Base-by-base conservation (phyloP, 2,888 invertebrate genomes). In the Drosophila mulleri region DNA sequence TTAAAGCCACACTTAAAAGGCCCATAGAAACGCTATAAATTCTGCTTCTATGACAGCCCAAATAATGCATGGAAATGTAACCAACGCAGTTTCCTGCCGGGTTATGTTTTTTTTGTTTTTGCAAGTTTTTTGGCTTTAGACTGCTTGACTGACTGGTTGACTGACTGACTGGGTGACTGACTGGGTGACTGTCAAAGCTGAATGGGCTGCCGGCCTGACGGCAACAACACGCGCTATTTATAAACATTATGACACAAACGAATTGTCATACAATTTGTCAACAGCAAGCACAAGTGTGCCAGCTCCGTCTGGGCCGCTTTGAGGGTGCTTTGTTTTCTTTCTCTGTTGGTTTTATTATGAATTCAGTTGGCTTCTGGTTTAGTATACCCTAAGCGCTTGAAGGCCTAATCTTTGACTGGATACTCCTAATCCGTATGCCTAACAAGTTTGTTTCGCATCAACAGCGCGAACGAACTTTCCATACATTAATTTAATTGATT, bases 181-280 rank as follows among this genome's bases (percentile, higher is more conserved):
- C 58, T 45, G 72, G 41, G 41, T 56, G 70, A 67, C 67, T 75
- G 75, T 79, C 75, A 72, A 62, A 61, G 57, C 62, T 50, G 50
- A 35, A 50, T 50, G 50, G 57, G 64, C 54, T 64, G 72, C 65
- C 63, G 72, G 75, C 60, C 68, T 80, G 79, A 78, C 78, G 75
- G 75, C 72, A 80, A 73, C 75, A 89, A 84, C 80, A 82, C 75
- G 70, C 81, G 82, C 84, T 87, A 87, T 89, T 90, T 90, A 86
- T 90, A 88, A 90, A 88, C 86, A 89, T 90, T 89, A 86, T 89
- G 82, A 89, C 85, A 85, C 89, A 88, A 88, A 89, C 89, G 88
- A 83, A 88, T 88, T 85, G 83, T 80, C 86, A 87, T 89, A 87
- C 82, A 83, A 90, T 89, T 90, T 90, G 89, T 89, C 90, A 90